Evolutionary conservation across 1,140 invertebrate species (phyloP).

Genomic region (Hycleus phaleratus): DNA sequence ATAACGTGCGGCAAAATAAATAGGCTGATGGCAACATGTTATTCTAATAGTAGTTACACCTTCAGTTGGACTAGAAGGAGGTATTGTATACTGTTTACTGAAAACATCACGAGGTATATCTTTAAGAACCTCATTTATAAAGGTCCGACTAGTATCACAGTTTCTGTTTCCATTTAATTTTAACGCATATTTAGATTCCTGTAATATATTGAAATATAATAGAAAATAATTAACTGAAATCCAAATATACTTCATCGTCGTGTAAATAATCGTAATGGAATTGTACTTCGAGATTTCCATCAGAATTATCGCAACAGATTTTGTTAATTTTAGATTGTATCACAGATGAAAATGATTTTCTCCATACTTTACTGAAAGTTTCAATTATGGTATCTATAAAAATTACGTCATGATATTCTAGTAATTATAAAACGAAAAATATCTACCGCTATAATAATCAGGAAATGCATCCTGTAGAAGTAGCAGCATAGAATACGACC

Average conservation of each 20-base stretch:
- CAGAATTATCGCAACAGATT: conserved; percentile 27
- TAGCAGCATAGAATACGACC: conserved; percentile 43
- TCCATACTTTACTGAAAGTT: conserved; percentile 13
- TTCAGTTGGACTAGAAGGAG: conserved; percentile 41
- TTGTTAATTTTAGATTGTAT: conserved; percentile 26
- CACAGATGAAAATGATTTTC: conserved; percentile 34
- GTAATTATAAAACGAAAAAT: not conserved
- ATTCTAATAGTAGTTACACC: conserved; percentile 42
- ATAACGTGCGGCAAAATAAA: conserved; percentile 68
- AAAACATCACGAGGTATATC: conserved; percentile 43
- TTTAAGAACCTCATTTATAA: conserved; percentile 42
- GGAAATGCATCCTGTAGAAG: conserved; percentile 40
- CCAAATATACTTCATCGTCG: conserved; percentile 21
- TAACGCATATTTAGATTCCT: conserved; percentile 30
- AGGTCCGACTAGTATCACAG: conserved; percentile 34
- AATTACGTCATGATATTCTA: not conserved
- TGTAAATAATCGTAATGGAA: conserved; percentile 28
- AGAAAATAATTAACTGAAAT: too few relatives aligned
- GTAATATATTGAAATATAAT: not conserved
- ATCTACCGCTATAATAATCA: conserved; percentile 26
- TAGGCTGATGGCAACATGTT: conserved; percentile 45
- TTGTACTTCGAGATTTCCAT: conserved; percentile 28
- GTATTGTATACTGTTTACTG: conserved; percentile 40
- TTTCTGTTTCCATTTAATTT: conserved; percentile 25
- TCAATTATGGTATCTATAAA: conserved; percentile 5